Evolutionary conservation across 2,797 vertebrate genomes (phyloP).

Genomic region (Chromobotia macracanthus): DNA sequence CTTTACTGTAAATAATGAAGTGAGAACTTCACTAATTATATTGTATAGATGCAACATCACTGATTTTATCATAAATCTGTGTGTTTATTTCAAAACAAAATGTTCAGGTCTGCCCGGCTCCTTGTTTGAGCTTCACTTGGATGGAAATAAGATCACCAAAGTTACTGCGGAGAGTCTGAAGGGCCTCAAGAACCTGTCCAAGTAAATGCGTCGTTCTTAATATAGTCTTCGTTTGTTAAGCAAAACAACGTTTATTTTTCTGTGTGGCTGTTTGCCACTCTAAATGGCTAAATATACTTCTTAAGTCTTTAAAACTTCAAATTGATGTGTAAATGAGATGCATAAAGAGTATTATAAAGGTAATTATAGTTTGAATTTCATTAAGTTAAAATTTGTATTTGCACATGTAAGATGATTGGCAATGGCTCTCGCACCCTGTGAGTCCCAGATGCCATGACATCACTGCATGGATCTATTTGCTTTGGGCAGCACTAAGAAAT

Average conservation of each 20-base stretch:
- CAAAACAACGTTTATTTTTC: neutral
- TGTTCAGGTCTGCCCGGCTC: slow-evolving; percentile 88
- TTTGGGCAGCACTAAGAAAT: too few species aligned
- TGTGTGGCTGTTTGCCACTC: neutral
- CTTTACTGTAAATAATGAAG: neutral
- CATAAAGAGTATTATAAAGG: neutral
- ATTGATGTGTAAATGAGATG: too few species aligned
- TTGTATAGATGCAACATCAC: neutral
- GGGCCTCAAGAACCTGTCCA: slow-evolving; percentile 90
- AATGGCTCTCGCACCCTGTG: neutral
- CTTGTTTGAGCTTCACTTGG: slow-evolving; percentile 94
- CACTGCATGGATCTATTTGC: slow-evolving; percentile 23
- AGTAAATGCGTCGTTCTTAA: slow-evolving; percentile 77
- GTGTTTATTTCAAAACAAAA: slow-evolving; percentile 28
- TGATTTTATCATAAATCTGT: neutral
- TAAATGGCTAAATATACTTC: neutral
- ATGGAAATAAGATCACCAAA: slow-evolving; percentile 95
- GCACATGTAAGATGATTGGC: slow-evolving; percentile 1
- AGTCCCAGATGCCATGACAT: slow-evolving; percentile 21
- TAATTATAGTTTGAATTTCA: slow-evolving; percentile 2
- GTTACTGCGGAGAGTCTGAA: slow-evolving; percentile 83
- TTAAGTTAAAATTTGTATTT: neutral
- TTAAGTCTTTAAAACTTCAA: neutral
- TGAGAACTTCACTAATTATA: neutral
- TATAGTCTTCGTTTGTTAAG: neutral